Conservation (phyloP, 2,888 invertebrate genomes). For the Drosophila quinaria region DNA sequence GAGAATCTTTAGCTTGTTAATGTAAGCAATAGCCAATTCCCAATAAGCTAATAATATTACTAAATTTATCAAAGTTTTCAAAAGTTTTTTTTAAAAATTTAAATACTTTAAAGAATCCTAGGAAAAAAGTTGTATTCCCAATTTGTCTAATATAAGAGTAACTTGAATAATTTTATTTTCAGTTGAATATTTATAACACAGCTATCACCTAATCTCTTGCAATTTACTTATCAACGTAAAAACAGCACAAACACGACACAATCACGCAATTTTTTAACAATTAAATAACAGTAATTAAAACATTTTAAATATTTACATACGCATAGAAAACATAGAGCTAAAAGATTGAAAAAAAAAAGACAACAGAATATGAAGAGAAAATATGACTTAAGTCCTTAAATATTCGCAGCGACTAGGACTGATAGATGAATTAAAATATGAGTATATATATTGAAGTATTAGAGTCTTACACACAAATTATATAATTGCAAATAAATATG, state of each 20-base stretch:
- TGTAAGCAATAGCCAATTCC: constrained; percentile 2
- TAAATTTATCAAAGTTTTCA: background rate
- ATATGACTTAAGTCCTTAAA: background rate
- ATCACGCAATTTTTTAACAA: constrained; percentile 49
- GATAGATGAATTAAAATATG: background rate
- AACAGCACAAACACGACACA: constrained; percentile 30
- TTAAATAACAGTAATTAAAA: constrained; percentile 12
- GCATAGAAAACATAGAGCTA: background rate
- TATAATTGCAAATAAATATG: background rate
- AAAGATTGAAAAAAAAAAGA: constrained; percentile 5
- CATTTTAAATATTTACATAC: constrained; percentile 23
- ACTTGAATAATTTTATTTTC: background rate
- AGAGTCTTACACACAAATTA: background rate
- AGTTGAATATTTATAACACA: background rate
- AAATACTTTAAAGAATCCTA: background rate
- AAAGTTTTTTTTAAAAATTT: too few relatives aligned
- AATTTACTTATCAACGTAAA: background rate
- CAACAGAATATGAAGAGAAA: background rate
- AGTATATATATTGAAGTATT: background rate
- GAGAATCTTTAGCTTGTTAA: background rate
- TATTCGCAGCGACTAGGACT: background rate
- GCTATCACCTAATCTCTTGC: background rate
- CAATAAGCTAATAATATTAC: background rate
- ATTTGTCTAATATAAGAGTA: background rate
- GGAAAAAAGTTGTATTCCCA: background rate